These are phyloP conservation scores for Hippasteria phrygiana DNA, from an alignment of 53 echinoderm and acorn worm genomes.

Conservation along the genomic window DNA sequence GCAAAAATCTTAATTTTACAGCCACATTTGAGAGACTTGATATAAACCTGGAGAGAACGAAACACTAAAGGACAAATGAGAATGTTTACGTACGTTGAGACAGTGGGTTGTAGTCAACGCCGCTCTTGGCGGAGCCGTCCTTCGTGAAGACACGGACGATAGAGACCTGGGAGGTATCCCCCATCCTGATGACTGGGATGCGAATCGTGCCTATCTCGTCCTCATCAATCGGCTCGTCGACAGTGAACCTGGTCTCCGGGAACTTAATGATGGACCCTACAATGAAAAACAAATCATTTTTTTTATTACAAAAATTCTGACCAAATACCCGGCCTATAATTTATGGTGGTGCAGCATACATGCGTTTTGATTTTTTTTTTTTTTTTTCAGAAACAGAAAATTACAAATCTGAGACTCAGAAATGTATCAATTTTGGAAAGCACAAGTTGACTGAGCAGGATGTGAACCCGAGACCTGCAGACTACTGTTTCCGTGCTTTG, in stretches of 20 bases:
- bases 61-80: background rate
- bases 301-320: background rate
- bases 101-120: slow-evolving; percentile 97
- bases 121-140: slow-evolving; percentile 99
- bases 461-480: too few relatives aligned
- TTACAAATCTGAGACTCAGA: too few relatives aligned
- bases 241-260: slow-evolving; percentile 91
- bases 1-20: too few relatives aligned
- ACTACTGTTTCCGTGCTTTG: too few relatives aligned
- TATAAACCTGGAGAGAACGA: too few relatives aligned
- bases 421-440: too few relatives aligned
- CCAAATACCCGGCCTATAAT: too few relatives aligned
- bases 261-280: slow-evolving; percentile 98
- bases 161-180: slow-evolving; percentile 95
- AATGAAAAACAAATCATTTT: background rate
- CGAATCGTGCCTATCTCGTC: slow-evolving; percentile 70
- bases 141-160: slow-evolving; percentile 97
- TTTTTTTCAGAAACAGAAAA: too few relatives aligned
- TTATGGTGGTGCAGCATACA: too few relatives aligned
- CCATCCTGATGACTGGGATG: slow-evolving; percentile 93
- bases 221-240: slow-evolving; percentile 80
- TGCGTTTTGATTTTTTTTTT: background rate
- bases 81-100: slow-evolving; percentile 77
- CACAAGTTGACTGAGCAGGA: too few relatives aligned
- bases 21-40: too few relatives aligned